Base-by-base conservation (phyloP, 2,797 vertebrate species). In the Pampus argenteus region DNA sequence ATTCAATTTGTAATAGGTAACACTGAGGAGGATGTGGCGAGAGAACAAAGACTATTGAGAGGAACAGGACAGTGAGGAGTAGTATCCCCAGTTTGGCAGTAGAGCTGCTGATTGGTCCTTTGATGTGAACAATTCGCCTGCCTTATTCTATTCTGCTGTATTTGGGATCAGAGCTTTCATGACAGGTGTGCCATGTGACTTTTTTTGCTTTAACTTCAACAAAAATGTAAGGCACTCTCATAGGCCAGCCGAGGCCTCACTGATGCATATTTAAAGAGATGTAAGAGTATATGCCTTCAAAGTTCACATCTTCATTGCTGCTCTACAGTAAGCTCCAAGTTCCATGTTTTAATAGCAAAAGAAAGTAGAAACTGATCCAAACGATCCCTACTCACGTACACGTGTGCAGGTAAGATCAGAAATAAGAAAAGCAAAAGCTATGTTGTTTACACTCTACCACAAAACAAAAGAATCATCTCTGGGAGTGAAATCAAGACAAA, bases 71-170 rank as follows among this genome's bases (percentile, higher is more conserved):
- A 84, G 76, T 70, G 71, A 81, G 74, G 67, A 83, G 74, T 76
- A 58, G 84, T 63, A 84, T 80, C 74, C 74, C 66, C n/a, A 82
- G 84, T 88, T 86, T 92, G 84, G 84, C 89, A 87, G 76, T 47
- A 48, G 78, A 85, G 86, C 79, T 69, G 64, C 81, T 81, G 82
- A 92, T 87, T 76, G 76, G 76, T 67, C 81, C 89, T 94, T 91
- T 94, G 90, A 93, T 93, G 88, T 91, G 62, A 57, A 68, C 81
- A 88, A 84, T 91, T 72, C 71, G 61, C 78, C 56, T 86, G 79
- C 68, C 73, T 72, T 70, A 82, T 71, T 66, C 83, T 50, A 76
- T 80, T 82, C 50, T 22, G 31, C 51, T 75, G 78, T 61, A 78
- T 69, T 76, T 80, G 64, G 74, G 47, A 89, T 78, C 58, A 74